A percentile compares a stretch with the other conserved stretches of the same genome.
Evolutionary conservation across 2,113 vertebrate species (phyloP).

Genomic region (Pavo muticus): DNA sequence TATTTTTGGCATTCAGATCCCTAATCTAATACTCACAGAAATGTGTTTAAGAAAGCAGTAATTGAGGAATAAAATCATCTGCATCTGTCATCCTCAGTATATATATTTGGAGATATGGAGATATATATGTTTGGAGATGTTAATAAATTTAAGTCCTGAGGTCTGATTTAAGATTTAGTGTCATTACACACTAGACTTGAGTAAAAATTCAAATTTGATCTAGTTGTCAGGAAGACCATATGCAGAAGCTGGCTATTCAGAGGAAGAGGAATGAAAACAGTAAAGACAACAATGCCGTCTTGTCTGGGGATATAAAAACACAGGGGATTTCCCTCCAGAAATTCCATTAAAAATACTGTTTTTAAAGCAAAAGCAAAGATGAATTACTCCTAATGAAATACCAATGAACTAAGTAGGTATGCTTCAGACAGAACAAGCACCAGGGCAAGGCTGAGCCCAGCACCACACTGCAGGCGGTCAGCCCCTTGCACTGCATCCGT

Average conservation of each 20-base stretch:
- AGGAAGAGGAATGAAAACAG: neutral
- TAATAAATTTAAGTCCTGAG: neutral
- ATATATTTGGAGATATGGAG: neutral
- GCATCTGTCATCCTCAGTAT: neutral
- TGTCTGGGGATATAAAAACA: neutral
- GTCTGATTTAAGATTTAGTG: neutral
- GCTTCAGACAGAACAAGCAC: neutral
- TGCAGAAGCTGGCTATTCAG: neutral
- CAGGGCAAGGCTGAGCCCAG: neutral
- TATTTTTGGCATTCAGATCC: neutral
- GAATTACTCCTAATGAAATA: neutral
- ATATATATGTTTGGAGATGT: neutral
- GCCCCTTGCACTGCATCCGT: constrained; percentile 39
- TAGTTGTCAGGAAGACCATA: neutral
- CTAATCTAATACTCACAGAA: neutral
- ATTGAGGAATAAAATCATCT: neutral
- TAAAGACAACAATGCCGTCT: neutral
- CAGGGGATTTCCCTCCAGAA: neutral
- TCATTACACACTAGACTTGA: neutral
- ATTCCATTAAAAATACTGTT: neutral
- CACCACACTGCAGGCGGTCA: rapidly evolving
- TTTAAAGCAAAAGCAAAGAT: neutral
- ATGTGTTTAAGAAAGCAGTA: neutral
- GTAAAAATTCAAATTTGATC: constrained; percentile 1
- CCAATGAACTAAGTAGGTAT: neutral